phyloP scores from a whole-genome alignment of 2,888 invertebrate species.

The Octonoba sinensis region DNA sequence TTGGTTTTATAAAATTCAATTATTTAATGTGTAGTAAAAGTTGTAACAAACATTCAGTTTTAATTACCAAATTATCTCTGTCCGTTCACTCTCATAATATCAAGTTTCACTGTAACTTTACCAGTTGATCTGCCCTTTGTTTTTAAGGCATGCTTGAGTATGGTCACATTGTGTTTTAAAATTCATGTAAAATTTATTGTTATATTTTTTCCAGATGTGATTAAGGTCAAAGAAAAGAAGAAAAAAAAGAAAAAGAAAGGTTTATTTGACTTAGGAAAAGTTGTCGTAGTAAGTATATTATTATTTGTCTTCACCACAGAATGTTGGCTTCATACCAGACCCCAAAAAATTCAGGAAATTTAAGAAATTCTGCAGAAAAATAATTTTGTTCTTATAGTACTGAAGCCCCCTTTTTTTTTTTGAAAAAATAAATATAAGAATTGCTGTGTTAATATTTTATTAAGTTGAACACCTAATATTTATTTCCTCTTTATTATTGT shows the following conservation, averaged over 20 bases:
- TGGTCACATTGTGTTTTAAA: neutral
- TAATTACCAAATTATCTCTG: neutral
- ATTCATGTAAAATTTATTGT: neutral
- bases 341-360: too few species aligned
- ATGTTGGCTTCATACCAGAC: neutral
- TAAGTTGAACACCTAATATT: too few species aligned
- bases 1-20: too few species aligned
- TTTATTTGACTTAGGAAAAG: conserved; percentile 41
- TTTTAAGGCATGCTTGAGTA: too few species aligned
- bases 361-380: neutral
- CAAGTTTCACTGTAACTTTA: neutral
- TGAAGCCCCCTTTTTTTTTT: too few species aligned
- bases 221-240: conserved; percentile 53
- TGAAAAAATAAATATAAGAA: too few species aligned
- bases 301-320: neutral
- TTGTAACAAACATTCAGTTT: neutral
- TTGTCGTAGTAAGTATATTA: conserved; percentile 30
- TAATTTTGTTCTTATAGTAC: neutral
- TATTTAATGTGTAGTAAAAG: too few species aligned
- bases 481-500: too few species aligned
- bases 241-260: conserved; percentile 37
- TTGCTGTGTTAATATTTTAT: too few species aligned
- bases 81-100: neutral
- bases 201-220: conserved; percentile 20
- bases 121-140: neutral